Percentiles rank a stretch among this genome's conserved stretches.
Conservation (phyloP, 2,797 vertebrate species). For the Chelidonichthys spinosus region DNA sequence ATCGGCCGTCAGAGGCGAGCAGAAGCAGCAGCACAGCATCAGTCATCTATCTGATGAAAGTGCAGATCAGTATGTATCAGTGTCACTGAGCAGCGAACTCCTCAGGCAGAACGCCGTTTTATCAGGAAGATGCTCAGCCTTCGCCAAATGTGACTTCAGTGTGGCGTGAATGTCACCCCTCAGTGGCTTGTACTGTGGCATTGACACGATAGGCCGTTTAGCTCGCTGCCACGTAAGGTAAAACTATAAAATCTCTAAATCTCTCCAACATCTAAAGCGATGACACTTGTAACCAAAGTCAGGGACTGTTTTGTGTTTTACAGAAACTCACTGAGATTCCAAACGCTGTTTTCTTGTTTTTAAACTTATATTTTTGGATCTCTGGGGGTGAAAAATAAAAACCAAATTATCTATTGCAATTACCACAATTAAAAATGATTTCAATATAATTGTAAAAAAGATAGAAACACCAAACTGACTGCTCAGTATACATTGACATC, state of each 20-base stretch:
- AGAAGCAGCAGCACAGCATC: conserved; percentile 20
- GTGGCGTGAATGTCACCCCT: conserved; percentile 43
- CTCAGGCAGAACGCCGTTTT: conserved; percentile 4
- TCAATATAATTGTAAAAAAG: not conserved
- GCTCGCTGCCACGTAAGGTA: conserved; percentile 17
- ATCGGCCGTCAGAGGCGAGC: not conserved
- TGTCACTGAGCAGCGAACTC: conserved; percentile 15
- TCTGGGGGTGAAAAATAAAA: not conserved
- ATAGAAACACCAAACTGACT: not conserved
- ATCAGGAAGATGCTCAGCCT: conserved; percentile 20
- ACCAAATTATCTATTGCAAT: not conserved
- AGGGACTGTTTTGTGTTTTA: not conserved
- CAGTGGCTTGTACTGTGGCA: not conserved
- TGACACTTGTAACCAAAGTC: too few species aligned
- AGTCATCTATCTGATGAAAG: conserved; percentile 32
- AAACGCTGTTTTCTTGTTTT: not conserved
- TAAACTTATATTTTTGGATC: not conserved
- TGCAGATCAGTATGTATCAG: conserved; percentile 33
- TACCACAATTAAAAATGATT: not conserved
- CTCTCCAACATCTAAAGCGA: too few species aligned
- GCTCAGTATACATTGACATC: not conserved
- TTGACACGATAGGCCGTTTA: conserved; percentile 31
- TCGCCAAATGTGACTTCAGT: conserved; percentile 30
- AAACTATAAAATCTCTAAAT: not conserved
- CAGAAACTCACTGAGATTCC: not conserved